A percentile compares a stretch with the other conserved stretches of the same genome.
phyloP scores from a whole-genome alignment of 2,888 invertebrate species.

The Acronicta leporina region DNA sequence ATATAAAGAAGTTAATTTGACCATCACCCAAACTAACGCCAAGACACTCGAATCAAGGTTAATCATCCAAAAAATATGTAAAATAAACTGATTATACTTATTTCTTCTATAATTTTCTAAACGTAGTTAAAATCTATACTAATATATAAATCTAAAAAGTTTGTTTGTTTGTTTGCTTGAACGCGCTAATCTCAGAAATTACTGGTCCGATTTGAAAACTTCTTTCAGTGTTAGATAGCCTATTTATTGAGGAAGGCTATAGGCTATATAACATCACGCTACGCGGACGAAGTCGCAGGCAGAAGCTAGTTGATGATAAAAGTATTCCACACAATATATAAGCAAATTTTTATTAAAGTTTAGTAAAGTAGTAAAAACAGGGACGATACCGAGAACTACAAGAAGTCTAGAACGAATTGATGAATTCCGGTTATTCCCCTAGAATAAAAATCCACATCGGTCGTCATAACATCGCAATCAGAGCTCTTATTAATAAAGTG shows the following conservation, averaged over 20 bases:
- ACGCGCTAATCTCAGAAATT: too few relatives aligned
- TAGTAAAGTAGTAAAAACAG: not conserved
- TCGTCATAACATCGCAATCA: slow-evolving; percentile 18
- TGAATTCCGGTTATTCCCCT: slow-evolving; percentile 11
- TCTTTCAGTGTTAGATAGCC: too few relatives aligned
- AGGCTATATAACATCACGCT: too few relatives aligned
- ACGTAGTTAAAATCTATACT: not conserved
- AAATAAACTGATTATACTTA: not conserved
- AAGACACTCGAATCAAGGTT: too few relatives aligned
- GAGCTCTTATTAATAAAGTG: slow-evolving; percentile 11
- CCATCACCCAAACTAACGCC: too few relatives aligned
- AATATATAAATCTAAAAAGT: too few relatives aligned
- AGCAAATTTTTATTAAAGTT: not conserved
- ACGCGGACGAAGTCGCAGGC: too few relatives aligned
- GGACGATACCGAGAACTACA: slow-evolving; percentile 1
- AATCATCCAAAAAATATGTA: not conserved
- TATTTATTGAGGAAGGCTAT: too few relatives aligned
- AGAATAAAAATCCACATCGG: not conserved
- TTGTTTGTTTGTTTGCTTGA: too few relatives aligned
- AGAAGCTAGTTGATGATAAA: too few relatives aligned
- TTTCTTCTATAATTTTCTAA: not conserved
- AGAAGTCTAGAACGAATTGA: not conserved
- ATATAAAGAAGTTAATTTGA: too few relatives aligned
- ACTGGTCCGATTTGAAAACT: too few relatives aligned
- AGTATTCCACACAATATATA: not conserved